These are phyloP conservation scores for Drosophila mettleri DNA, from an alignment of 2,888 invertebrate genomes.

Conservation along the genomic window DNA sequence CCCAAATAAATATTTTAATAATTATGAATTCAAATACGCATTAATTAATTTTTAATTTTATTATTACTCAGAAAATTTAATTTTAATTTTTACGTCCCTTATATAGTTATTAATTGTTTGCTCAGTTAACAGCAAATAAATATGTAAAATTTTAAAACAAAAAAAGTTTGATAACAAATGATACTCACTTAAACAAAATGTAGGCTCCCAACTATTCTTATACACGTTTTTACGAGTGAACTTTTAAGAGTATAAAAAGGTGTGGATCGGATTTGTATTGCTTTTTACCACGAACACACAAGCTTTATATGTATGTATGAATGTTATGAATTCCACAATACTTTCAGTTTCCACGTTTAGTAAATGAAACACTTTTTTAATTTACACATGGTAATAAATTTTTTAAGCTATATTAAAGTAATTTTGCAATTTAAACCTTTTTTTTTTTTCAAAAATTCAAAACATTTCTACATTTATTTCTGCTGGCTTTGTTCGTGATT, in stretches of 20 bases:
- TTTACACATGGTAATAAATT: conserved; percentile 48
- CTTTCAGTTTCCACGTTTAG: conserved; percentile 43
- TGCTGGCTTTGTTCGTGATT: conserved; percentile 62
- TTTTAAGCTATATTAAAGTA: conserved; percentile 9
- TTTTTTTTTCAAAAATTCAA: conserved; percentile 38
- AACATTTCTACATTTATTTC: conserved; percentile 52
- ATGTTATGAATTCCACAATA: conserved; percentile 55
- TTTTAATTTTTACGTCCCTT: no score
- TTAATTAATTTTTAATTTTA: no score
- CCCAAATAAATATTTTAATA: no score
- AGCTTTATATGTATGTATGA: conserved; percentile 44
- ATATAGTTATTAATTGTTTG: background rate
- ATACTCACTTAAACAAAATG: conserved; percentile 50
- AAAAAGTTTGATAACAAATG: conserved; percentile 10
- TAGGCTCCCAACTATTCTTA: conserved; percentile 11
- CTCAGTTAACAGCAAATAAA: background rate
- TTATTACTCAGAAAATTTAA: no score
- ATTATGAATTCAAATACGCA: no score
- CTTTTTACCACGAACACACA: conserved; percentile 60
- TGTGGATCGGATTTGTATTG: conserved; percentile 55
- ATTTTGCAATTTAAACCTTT: conserved; percentile 37
- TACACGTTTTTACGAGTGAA: conserved; percentile 25
- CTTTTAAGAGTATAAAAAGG: conserved; percentile 36
- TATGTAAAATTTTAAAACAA: conserved; percentile 1
- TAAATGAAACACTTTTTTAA: conserved; percentile 46